Percentiles rank a stretch among this genome's conserved stretches.
Conservation (phyloP, 2,113 vertebrate species). For the cat (Felis catus) region F.catus_Fca126_mat1.0 CM031419.1:163776001-163776500, state of each 20-base stretch:
- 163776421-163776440: neutral
- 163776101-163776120: conserved; percentile 57
- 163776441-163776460: neutral
- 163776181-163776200: neutral
- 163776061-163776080: conserved; percentile 53
- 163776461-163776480: neutral
- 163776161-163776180: conserved; percentile 51
- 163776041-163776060: conserved; percentile 30
- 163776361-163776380: neutral
- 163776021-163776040: neutral
- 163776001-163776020: neutral
- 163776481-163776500: neutral
- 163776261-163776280: conserved; percentile 33
- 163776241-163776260: neutral
- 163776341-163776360: neutral
- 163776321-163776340: neutral
- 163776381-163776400: neutral
- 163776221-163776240: conserved; percentile 54
- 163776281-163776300: neutral
- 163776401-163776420: neutral
- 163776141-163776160: neutral
- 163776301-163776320: neutral
- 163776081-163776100: conserved; percentile 56
- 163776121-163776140: conserved; percentile 20
- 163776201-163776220: conserved; percentile 56